These are phyloP conservation scores for Xestia ashworthii DNA, from an alignment of 2,888 invertebrate species.

Conservation along the genomic window DNA sequence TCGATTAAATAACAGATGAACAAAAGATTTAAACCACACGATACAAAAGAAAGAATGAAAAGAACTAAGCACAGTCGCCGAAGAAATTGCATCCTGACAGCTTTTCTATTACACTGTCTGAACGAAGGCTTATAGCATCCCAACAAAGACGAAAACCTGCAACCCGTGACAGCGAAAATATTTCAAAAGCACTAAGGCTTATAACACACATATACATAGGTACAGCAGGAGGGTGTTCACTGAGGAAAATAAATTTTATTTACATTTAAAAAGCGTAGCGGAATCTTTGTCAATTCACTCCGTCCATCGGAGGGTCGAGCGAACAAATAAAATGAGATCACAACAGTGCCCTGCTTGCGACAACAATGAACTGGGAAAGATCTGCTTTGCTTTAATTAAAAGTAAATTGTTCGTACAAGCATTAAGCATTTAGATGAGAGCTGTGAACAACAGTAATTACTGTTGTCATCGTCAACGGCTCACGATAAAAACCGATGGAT, in stretches of 20 bases:
- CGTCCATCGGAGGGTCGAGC: slow-evolving; percentile 72
- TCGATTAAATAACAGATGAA: too few relatives aligned
- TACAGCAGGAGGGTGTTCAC: slow-evolving; percentile 62
- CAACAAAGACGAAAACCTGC: slow-evolving; percentile 54
- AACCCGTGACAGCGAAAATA: slow-evolving; percentile 55
- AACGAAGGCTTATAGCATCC: slow-evolving; percentile 35
- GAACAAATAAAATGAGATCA: slow-evolving; percentile 79
- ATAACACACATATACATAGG: slow-evolving; percentile 40
- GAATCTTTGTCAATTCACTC: slow-evolving; percentile 75
- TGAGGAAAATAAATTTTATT: slow-evolving; percentile 74
- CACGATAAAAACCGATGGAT: slow-evolving; percentile 49
- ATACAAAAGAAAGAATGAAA: neutral
- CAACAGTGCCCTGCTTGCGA: slow-evolving; percentile 69
- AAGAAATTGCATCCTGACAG: slow-evolving; percentile 45
- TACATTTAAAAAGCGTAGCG: slow-evolving; percentile 72
- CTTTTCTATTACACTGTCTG: slow-evolving; percentile 48
- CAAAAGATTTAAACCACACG: too few relatives aligned
- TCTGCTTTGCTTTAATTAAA: slow-evolving; percentile 82
- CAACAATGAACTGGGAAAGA: slow-evolving; percentile 77
- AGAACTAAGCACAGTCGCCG: slow-evolving; percentile 14
- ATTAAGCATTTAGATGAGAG: slow-evolving; percentile 66
- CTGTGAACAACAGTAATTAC: slow-evolving; percentile 64
- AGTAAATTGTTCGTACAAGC: slow-evolving; percentile 78
- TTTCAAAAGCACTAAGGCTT: slow-evolving; percentile 54
- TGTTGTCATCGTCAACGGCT: slow-evolving; percentile 60